A percentile compares a stretch with the other conserved stretches of the same genome.
Evolutionary conservation across 1,140 invertebrate species (phyloP).

Genomic region (Trichonephila inaurata): DNA sequence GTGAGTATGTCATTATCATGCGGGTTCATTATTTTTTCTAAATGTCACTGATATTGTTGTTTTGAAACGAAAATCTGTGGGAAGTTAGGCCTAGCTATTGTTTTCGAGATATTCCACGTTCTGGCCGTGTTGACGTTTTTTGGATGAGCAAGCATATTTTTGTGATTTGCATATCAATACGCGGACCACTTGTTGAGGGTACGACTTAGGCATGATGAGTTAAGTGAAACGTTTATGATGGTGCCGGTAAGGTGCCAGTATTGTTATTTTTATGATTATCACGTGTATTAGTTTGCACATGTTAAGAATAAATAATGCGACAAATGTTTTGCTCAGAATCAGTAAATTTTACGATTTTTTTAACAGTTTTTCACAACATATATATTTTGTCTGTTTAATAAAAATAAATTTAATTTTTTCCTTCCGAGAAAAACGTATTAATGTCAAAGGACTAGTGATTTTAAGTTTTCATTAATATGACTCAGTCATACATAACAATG

Average conservation of each 20-base stretch:
- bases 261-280: not conserved
- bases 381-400: not conserved
- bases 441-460: not conserved
- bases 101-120: not conserved
- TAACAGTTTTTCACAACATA: no score
- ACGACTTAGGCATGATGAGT: not conserved
- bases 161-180: conserved; percentile 17
- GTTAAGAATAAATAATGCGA: not conserved
- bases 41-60: not conserved
- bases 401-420: not conserved
- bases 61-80: not conserved
- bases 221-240: not conserved
- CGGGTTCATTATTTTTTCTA: not conserved
- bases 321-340: not conserved
- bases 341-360: no score
- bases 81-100: not conserved
- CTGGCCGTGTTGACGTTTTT: not conserved
- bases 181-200: conserved; percentile 27
- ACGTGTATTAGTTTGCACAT: not conserved
- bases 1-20: conserved; percentile 52
- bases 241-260: not conserved
- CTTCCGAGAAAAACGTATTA: not conserved
- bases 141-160: conserved; percentile 42
- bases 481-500: no score
- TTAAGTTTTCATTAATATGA: not conserved